These are phyloP conservation scores for Laticauda laticaudata DNA, from an alignment of 2,113 vertebrate species.

Conservation along the genomic window DNA sequence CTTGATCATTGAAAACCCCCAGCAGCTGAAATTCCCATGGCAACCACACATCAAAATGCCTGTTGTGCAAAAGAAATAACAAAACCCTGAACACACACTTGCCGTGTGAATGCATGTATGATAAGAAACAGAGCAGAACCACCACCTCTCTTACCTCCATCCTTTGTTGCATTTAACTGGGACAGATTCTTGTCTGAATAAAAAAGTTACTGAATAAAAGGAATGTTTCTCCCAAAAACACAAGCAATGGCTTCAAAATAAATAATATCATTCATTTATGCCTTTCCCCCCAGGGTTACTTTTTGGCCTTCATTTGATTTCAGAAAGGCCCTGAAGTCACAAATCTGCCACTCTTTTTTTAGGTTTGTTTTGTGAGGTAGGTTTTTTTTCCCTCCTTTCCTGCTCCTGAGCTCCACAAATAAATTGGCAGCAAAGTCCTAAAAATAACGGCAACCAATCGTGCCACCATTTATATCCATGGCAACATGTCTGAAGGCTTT, in stretches of 20 bases:
- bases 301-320: conserved; percentile 17
- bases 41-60: neutral
- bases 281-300: conserved; percentile 5
- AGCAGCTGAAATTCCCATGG: neutral
- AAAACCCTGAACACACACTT: neutral
- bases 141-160: too few species aligned
- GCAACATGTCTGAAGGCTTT: conserved; percentile 69
- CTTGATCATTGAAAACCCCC: neutral
- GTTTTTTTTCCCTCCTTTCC: neutral
- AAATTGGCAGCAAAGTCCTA: conserved; percentile 67
- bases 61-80: neutral
- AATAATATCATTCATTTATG: neutral
- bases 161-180: neutral
- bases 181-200: neutral
- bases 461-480: conserved; percentile 72
- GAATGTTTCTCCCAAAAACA: neutral
- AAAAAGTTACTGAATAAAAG: conserved; percentile 19
- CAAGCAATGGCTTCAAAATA: neutral
- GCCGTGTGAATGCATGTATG: neutral
- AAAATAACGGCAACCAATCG: conserved; percentile 70
- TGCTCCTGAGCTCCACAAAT: conserved; percentile 59
- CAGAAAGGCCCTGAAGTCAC: conserved; percentile 34
- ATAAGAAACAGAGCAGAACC: neutral
- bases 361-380: neutral
- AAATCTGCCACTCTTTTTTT: conserved; percentile 39